These are phyloP conservation scores for Caligus rogercresseyi DNA, from an alignment of 1,140 invertebrate species.

Conservation along the genomic window DNA sequence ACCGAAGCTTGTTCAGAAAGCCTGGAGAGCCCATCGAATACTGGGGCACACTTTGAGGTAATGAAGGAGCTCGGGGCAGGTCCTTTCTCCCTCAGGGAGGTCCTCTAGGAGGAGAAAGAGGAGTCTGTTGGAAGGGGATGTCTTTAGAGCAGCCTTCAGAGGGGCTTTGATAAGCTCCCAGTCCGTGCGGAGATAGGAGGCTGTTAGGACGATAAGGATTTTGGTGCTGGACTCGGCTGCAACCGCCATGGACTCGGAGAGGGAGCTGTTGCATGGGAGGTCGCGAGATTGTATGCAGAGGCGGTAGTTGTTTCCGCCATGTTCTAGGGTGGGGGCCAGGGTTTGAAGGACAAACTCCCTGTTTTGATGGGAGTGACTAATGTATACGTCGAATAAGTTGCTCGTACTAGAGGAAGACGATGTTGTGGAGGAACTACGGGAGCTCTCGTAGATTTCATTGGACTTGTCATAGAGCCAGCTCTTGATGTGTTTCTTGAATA, in stretches of 20 bases:
- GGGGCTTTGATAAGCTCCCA: conserved; percentile 54
- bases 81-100: neutral
- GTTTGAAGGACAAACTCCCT: conserved; percentile 71
- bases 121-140: neutral
- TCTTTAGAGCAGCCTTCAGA: neutral
- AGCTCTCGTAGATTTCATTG: conserved; percentile 8
- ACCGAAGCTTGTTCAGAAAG: conserved; percentile 10
- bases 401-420: conserved; percentile 30
- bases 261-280: conserved; percentile 40
- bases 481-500: conserved; percentile 14
- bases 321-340: conserved; percentile 59
- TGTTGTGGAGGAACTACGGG: neutral
- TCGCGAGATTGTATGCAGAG: conserved; percentile 79
- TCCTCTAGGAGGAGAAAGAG: conserved; percentile 15
- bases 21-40: conserved; percentile 11
- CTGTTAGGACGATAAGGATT: conserved; percentile 74
- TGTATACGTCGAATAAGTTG: conserved; percentile 82
- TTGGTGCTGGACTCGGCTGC: conserved; percentile 71
- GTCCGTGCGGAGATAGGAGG: conserved; percentile 83
- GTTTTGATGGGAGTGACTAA: conserved; percentile 80
- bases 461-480: conserved; percentile 14
- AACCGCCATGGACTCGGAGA: conserved; percentile 75
- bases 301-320: conserved; percentile 58
- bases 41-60: neutral
- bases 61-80: neutral